phyloP scores from a whole-genome alignment of 2,888 invertebrate species.

The Acanthosepion lycidas region DNA sequence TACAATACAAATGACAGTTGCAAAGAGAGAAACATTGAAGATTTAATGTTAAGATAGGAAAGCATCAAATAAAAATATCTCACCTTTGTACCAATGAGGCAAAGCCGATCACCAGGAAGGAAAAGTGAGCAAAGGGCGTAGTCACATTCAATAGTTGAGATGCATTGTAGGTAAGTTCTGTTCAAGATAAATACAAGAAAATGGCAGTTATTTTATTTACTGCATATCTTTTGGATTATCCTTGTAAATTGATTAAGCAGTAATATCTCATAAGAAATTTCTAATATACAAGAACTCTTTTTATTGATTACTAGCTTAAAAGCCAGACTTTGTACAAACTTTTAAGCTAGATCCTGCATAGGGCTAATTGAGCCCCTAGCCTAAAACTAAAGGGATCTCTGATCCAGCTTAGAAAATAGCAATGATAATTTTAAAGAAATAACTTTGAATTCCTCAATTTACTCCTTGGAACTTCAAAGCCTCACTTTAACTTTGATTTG shows the following conservation, averaged over 20 bases:
- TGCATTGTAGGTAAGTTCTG: constrained; percentile 78
- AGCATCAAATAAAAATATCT: constrained; percentile 1
- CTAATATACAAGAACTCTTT: no score
- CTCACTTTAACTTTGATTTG: no score
- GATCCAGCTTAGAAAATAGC: no score
- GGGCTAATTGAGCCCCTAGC: no score
- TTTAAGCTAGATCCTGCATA: no score
- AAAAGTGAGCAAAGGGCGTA: constrained; percentile 85
- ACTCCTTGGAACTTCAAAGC: no score
- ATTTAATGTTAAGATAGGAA: not conserved
- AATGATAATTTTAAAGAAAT: no score
- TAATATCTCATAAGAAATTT: not conserved
- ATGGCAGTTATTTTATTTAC: not conserved
- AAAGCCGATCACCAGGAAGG: constrained; percentile 92
- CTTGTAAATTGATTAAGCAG: not conserved
- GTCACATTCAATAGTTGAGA: constrained; percentile 82
- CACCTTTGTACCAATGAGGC: constrained; percentile 88
- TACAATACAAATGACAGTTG: not conserved
- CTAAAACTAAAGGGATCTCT: no score
- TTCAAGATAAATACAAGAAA: not conserved
- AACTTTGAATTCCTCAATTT: no score
- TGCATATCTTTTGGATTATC: not conserved
- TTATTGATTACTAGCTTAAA: no score
- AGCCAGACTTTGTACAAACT: no score
- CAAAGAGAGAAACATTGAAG: not conserved